A percentile compares a stretch with the other conserved stretches of the same genome.
These are phyloP conservation scores for Sardina pilchardus DNA, from an alignment of 2,113 vertebrate species.

Conservation along the genomic window DNA sequence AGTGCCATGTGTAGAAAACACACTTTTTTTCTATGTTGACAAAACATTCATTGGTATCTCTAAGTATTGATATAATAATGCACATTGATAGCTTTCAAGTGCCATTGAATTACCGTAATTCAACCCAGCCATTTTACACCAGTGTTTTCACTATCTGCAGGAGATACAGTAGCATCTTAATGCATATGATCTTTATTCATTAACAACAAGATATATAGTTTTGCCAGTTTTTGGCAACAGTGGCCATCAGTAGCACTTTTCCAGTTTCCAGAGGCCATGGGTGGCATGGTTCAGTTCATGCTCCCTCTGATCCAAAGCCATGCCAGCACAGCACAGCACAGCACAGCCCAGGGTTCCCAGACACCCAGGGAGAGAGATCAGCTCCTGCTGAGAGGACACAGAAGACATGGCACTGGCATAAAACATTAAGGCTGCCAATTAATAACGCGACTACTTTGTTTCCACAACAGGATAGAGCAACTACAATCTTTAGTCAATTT, in stretches of 20 bases:
- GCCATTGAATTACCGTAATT: not conserved
- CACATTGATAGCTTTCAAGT: not conserved
- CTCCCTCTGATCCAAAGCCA: not conserved
- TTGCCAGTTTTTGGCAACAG: not conserved
- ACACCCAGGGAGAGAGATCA: not conserved
- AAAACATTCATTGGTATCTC: not conserved
- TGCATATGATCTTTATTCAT: not conserved
- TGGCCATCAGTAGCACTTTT: not conserved
- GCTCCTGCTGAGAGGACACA: not conserved
- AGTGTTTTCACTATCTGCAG: not conserved
- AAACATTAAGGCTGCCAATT: not conserved
- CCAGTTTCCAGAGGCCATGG: not conserved
- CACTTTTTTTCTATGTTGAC: too few relatives aligned
- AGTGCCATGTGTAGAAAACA: too few relatives aligned
- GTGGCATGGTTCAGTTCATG: too few relatives aligned
- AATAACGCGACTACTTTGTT: not conserved
- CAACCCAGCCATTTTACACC: not conserved
- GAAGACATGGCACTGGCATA: not conserved
- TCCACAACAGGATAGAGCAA: not conserved
- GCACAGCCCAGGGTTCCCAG: not conserved
- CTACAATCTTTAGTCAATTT: not conserved
- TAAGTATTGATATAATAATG: not conserved
- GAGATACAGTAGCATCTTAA: not conserved
- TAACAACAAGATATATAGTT: not conserved
- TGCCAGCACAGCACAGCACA: too few relatives aligned